Conservation (phyloP, 2,797 vertebrate genomes). For the Pelochelys cantorii region DNA sequence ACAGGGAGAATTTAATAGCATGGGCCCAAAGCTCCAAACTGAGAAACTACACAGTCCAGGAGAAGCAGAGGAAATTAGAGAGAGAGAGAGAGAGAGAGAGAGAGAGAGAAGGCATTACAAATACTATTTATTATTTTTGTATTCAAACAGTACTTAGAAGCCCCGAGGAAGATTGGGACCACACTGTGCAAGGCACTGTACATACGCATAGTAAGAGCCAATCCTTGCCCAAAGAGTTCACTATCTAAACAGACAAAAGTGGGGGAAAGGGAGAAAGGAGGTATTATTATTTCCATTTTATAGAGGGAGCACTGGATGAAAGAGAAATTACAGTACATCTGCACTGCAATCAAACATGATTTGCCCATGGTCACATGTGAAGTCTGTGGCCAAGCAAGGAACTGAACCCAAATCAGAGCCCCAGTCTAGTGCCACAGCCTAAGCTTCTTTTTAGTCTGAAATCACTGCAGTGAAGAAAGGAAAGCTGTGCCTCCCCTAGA, state of each 20-base stretch:
- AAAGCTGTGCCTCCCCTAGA: not conserved
- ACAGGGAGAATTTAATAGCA: not conserved
- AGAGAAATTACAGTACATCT: not conserved
- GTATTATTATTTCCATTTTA: not conserved
- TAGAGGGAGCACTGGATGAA: not conserved
- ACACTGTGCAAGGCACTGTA: not conserved
- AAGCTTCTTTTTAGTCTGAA: not conserved
- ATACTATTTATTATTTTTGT: constrained; percentile 44
- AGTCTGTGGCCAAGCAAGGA: not conserved
- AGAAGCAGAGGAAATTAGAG: not conserved
- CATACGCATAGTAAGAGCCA: not conserved
- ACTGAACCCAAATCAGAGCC: not conserved
- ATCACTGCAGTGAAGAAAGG: not conserved
- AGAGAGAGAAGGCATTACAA: constrained; percentile 15
- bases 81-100: not conserved
- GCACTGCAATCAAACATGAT: not conserved
- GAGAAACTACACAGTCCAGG: not conserved
- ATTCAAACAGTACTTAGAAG: not conserved
- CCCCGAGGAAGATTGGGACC: not conserved
- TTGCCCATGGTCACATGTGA: not conserved
- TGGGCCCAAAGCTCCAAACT: not conserved
- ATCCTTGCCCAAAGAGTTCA: constrained; percentile 33
- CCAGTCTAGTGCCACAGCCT: rapidly evolving
- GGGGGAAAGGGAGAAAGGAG: not conserved
- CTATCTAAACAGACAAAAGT: not conserved